Conservation (phyloP, 2,888 invertebrate species). For the Mimumesa dahlbomi region DNA sequence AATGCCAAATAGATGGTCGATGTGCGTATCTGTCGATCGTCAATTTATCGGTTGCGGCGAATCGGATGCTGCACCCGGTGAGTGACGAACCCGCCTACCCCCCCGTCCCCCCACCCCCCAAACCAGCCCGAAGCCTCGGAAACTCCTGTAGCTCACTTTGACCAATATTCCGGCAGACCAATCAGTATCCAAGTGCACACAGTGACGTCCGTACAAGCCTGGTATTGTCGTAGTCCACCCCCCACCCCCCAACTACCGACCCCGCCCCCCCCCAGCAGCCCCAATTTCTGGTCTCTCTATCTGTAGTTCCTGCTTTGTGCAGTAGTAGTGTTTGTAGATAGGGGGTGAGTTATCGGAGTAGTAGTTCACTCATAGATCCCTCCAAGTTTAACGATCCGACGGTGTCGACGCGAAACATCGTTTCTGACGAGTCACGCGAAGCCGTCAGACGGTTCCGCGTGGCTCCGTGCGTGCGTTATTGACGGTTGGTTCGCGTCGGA, state of each 20-base stretch:
- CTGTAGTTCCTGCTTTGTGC: constrained; percentile 64
- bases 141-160: constrained; percentile 75
- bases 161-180: constrained; percentile 73
- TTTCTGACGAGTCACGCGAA: too few relatives aligned
- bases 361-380: constrained; percentile 31
- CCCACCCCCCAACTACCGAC: background rate
- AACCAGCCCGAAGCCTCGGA: constrained; percentile 17
- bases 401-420: constrained; percentile 8
- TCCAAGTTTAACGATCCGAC: constrained; percentile 24
- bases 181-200: constrained; percentile 69
- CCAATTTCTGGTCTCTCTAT: constrained; percentile 50
- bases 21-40: constrained; percentile 79
- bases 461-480: too few relatives aligned
- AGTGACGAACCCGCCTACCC: constrained; percentile 75
- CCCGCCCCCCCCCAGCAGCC: background rate
- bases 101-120: constrained; percentile 22
- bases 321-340: constrained; percentile 63
- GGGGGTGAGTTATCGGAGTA: constrained; percentile 59
- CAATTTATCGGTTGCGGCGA: constrained; percentile 80
- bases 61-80: constrained; percentile 80
- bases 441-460: too few relatives aligned
- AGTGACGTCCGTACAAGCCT: constrained; percentile 61
- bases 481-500: background rate
- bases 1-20: constrained; percentile 81
- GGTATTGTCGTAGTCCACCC: constrained; percentile 59